These are phyloP conservation scores for Hestina assimilis DNA, from an alignment of 1,140 invertebrate genomes.

Conservation along the genomic window DNA sequence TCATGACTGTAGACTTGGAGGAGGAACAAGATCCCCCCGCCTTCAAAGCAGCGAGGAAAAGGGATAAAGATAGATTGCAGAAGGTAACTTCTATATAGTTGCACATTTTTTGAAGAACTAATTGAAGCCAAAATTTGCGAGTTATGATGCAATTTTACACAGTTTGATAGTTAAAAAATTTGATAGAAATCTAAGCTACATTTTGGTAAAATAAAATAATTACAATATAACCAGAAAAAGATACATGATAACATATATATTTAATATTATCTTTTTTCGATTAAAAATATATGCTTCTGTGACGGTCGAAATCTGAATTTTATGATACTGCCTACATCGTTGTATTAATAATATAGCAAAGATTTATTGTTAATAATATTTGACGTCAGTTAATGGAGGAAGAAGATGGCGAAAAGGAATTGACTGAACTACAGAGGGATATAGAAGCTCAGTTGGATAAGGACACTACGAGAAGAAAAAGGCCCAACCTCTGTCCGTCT, in stretches of 20 bases:
- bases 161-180: too few relatives aligned
- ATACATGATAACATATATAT: too few relatives aligned
- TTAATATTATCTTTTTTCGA: too few relatives aligned
- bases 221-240: too few relatives aligned
- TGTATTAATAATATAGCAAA: background rate
- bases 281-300: too few relatives aligned
- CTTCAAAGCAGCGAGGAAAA: conserved; percentile 92
- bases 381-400: conserved; percentile 80
- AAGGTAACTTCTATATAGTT: conserved; percentile 74
- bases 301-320: too few relatives aligned
- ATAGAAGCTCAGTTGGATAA: conserved; percentile 87
- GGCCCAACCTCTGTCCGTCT: conserved; percentile 5
- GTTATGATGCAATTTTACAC: too few relatives aligned
- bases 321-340: too few relatives aligned
- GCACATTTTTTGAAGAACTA: too few relatives aligned
- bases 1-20: conserved; percentile 97
- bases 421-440: conserved; percentile 85
- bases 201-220: too few relatives aligned
- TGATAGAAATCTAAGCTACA: too few relatives aligned
- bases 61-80: conserved; percentile 89
- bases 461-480: conserved; percentile 76
- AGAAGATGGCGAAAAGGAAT: conserved; percentile 81
- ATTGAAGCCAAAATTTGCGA: too few relatives aligned
- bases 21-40: conserved; percentile 98
- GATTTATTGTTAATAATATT: conserved; percentile 2